Evolutionary conservation across 2,888 invertebrate species (phyloP).

Genomic region (Agrotis puta): DNA sequence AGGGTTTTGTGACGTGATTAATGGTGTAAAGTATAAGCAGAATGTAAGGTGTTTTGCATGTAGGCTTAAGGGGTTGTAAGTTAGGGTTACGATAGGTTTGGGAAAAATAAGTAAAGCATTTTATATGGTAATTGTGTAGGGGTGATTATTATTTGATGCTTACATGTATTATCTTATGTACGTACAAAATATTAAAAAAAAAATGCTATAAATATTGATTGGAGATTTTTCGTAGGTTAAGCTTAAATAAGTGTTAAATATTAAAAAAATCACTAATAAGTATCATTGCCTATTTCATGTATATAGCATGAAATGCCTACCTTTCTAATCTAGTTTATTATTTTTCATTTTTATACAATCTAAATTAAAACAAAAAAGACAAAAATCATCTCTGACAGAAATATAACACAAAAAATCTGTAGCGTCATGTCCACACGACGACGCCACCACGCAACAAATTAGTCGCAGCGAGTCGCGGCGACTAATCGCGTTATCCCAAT

Average conservation of each 20-base stretch:
- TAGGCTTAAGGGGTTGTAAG: constrained; percentile 1
- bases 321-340: no score
- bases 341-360: no score
- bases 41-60: constrained; percentile 43
- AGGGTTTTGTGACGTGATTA: constrained; percentile 52
- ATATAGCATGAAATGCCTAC: no score
- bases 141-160: neutral
- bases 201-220: neutral
- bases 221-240: neutral
- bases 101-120: neutral
- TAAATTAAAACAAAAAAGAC: no score
- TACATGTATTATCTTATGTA: neutral
- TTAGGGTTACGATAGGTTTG: constrained; percentile 4
- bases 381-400: no score
- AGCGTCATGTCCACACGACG: constrained; percentile 38
- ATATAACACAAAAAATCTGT: neutral
- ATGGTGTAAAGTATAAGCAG: constrained; percentile 44
- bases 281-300: no score
- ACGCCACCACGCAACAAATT: constrained; percentile 61
- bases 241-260: neutral
- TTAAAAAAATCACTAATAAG: no score
- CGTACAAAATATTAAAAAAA: neutral
- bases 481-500: constrained; percentile 67
- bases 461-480: constrained; percentile 56
- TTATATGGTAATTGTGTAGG: neutral